Conservation (phyloP, 1,140 invertebrate species). For the Papilio xuthus region DNA sequence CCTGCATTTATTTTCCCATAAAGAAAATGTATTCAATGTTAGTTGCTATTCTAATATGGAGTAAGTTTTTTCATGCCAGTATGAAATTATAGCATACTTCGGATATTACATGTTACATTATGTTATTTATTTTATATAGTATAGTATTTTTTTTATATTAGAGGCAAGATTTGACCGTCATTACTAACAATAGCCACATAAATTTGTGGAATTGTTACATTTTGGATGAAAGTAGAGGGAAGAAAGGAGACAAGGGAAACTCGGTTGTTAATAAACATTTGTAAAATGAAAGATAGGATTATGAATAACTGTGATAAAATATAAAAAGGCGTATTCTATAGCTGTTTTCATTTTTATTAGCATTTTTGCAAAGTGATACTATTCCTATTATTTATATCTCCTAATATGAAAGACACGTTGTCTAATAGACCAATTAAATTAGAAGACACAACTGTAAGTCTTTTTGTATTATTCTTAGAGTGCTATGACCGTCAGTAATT, state of each 20-base stretch:
- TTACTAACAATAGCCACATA: not conserved
- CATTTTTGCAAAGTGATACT: no score
- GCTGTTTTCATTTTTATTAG: no score
- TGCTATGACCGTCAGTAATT: not conserved
- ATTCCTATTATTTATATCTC: not conserved
- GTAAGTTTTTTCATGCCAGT: not conserved
- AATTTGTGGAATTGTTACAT: not conserved
- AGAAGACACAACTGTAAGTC: not conserved
- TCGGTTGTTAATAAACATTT: no score
- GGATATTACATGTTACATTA: conserved; percentile 20
- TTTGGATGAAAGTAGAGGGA: not conserved
- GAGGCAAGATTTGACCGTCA: not conserved
- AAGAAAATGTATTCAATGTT: conserved; percentile 38
- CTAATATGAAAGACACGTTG: not conserved
- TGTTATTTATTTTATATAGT: not conserved
- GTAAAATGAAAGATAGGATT: no score
- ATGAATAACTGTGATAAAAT: no score
- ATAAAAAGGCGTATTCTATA: not conserved
- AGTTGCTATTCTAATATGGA: conserved; percentile 4
- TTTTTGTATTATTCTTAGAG: not conserved
- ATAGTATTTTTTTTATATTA: not conserved
- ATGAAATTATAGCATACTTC: conserved; percentile 6
- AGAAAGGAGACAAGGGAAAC: not conserved
- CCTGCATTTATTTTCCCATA: conserved; percentile 39
- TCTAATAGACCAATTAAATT: not conserved